Conservation (phyloP, 2,113 vertebrate genomes). For the Gallinago media region DNA sequence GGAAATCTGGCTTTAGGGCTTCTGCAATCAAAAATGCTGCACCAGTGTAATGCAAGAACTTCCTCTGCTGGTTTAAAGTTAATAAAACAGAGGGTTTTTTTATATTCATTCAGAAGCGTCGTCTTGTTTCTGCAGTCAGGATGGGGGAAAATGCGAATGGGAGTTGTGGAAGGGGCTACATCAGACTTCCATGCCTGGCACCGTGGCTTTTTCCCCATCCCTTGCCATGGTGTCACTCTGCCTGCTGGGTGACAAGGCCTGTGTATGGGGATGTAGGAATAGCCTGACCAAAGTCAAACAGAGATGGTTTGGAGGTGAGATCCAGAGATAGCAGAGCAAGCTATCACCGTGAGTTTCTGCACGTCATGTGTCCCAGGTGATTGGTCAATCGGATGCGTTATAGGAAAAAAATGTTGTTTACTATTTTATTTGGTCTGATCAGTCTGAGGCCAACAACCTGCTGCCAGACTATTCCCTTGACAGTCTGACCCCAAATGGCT, state of each 20-base stretch:
- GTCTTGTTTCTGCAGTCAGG: neutral
- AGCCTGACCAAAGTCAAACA: neutral
- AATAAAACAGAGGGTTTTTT: conserved; percentile 34
- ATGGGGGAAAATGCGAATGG: neutral
- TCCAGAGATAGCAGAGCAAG: neutral
- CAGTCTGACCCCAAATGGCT: neutral
- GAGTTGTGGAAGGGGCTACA: neutral
- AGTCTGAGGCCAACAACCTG: neutral
- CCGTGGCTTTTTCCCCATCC: neutral
- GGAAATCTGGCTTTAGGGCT: conserved; percentile 13
- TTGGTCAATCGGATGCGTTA: neutral
- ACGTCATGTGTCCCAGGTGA: fast-evolving
- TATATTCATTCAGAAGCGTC: neutral
- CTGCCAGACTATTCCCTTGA: neutral
- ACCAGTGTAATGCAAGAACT: conserved; percentile 3
- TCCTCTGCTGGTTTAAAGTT: conserved; percentile 18
- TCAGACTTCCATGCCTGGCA: neutral
- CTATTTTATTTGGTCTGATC: neutral
- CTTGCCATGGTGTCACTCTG: neutral
- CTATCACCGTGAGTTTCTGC: neutral
- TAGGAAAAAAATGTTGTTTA: neutral
- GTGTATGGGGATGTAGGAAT: neutral
- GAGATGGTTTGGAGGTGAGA: neutral
- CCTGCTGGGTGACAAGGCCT: neutral
- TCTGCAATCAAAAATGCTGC: neutral